Base-by-base conservation (phyloP, 2,113 vertebrate genomes). In the Meleagris gallopavo region DNA sequence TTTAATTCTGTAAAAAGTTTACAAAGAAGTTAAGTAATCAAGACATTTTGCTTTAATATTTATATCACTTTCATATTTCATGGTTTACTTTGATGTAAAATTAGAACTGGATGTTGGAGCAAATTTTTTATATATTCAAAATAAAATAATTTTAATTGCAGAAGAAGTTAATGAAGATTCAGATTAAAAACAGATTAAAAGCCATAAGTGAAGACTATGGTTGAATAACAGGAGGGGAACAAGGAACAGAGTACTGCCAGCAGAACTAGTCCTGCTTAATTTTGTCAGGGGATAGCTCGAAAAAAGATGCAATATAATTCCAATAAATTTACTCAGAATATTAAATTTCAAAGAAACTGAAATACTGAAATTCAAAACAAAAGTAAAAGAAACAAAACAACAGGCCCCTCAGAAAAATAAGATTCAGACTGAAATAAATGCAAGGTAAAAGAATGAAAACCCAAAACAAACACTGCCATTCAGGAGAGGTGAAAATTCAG, bases 371-470 rank as follows among this genome's bases (percentile, higher is more conserved):
- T 52, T 64, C 85, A 78, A 73, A 27, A 38, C 36, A 32, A 24
- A 43, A 24, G 9, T 25, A 41, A 29, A n/a, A 4, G 30, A 38
- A 40, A 13, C 32, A 58, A n/a, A 78, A 15, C n/a, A 83, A 43
- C 14, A 70, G 16, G 17, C 70, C 29, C 22, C 22, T 27, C 34
- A 67, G n/a, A 25, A 86, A 91, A 86, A 30, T 6, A 58, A 64
- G 46, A 78, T 52, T 72, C 38, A 46, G 32, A 29, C 5, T 52
- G 34, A 34, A 93, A 88, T 64, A 81, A 61, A 78, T 43, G n/a
- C n/a, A 75, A 69, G 38, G 25, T 78, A 83, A 67, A 14, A 86
- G 70, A 95, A 84, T 8, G 9, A 91, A 90, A 90, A 88, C 7
- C 57, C n/a, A 55, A 81, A 88, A 4, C 24, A 70, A 62, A 57